These are phyloP conservation scores for Leucoptera coffeella DNA, from an alignment of 2,888 invertebrate species.

Conservation along the genomic window DNA sequence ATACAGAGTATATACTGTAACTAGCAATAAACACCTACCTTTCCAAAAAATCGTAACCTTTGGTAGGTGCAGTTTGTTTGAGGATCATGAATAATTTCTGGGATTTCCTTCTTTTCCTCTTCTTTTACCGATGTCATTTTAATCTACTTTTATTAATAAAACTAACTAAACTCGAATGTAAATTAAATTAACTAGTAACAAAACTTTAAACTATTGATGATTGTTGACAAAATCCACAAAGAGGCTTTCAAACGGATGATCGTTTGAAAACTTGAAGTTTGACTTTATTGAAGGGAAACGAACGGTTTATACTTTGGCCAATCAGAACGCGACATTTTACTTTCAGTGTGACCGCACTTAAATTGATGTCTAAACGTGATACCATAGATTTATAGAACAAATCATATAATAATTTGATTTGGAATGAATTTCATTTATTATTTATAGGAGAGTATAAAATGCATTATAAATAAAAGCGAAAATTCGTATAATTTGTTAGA, in stretches of 20 bases:
- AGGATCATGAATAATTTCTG: slow-evolving; percentile 76
- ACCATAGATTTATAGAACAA: too few species aligned
- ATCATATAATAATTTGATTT: too few species aligned
- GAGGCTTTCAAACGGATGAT: slow-evolving; percentile 31
- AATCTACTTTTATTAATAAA: slow-evolving; percentile 33
- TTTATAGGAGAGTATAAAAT: too few species aligned
- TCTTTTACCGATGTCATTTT: slow-evolving; percentile 46
- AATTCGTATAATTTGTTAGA: too few species aligned
- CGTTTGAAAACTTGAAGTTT: slow-evolving; percentile 24
- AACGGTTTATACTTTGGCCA: slow-evolving; percentile 26
- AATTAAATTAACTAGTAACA: too few species aligned
- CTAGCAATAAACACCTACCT: too few species aligned
- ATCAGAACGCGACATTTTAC: slow-evolving; percentile 16
- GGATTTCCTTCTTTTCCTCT: slow-evolving; percentile 65
- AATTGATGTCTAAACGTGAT: too few species aligned
- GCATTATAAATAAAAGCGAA: too few species aligned
- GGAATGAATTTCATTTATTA: too few species aligned
- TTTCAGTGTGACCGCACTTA: too few species aligned
- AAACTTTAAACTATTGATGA: slow-evolving; percentile 20
- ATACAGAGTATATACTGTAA: too few species aligned
- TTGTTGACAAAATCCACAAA: slow-evolving; percentile 40
- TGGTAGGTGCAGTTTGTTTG: slow-evolving; percentile 70
- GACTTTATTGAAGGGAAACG: slow-evolving; percentile 15
- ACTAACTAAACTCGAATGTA: slow-evolving; percentile 33
- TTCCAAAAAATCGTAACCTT: slow-evolving; percentile 82